These are phyloP conservation scores for Premnoplex brunnescens DNA, from an alignment of 2,797 vertebrate species.

Conservation along the genomic window DNA sequence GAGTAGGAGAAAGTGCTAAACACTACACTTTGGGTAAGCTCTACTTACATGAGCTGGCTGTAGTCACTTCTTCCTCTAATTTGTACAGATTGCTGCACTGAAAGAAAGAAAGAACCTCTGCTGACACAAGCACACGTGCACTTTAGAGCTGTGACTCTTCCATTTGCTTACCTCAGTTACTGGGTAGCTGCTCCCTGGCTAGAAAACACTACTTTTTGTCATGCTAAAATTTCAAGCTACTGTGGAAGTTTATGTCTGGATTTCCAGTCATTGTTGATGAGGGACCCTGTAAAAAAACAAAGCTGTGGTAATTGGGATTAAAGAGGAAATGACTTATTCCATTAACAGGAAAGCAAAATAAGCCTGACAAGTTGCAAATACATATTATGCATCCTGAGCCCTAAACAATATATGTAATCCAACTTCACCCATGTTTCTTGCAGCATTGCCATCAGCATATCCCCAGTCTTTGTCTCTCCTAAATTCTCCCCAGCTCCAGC, in stretches of 20 bases:
- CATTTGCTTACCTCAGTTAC: background rate
- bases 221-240: background rate
- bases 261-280: background rate
- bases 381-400: background rate
- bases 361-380: background rate
- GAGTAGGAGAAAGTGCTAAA: constrained; percentile 30
- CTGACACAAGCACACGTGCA: background rate
- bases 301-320: background rate
- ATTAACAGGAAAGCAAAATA: background rate
- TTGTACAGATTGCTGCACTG: background rate
- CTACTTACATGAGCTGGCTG: background rate
- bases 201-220: background rate
- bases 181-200: background rate
- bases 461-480: background rate
- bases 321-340: background rate
- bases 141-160: background rate
- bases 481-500: background rate
- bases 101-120: background rate
- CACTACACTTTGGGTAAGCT: background rate
- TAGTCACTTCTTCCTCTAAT: background rate
- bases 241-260: background rate
- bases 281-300: background rate
- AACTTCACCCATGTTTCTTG: background rate
- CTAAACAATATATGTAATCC: background rate
- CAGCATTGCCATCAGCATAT: background rate